Conservation (phyloP, 2,797 vertebrate species). For the Diplodus sargus region DNA sequence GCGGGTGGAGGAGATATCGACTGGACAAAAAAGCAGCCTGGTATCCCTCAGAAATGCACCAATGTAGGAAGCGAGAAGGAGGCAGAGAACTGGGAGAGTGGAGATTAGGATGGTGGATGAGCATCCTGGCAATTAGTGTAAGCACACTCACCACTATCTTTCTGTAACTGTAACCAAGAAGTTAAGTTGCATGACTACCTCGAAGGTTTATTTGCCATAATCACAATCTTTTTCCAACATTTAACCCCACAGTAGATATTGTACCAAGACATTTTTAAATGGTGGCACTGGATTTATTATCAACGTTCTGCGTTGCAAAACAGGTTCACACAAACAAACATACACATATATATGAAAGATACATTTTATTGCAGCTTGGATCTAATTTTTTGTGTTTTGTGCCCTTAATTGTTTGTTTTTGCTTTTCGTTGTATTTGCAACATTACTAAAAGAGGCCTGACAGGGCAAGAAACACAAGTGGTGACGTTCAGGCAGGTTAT, state of each 20-base stretch:
- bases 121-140: background rate
- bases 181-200: background rate
- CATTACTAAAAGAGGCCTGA: background rate
- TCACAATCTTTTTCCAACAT: background rate
- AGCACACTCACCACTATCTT: background rate
- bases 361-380: background rate
- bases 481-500: background rate
- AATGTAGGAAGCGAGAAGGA: background rate
- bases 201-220: background rate
- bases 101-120: background rate
- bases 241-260: background rate
- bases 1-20: constrained; percentile 4
- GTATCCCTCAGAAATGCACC: background rate
- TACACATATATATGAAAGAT: background rate
- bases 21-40: constrained; percentile 11
- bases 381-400: background rate
- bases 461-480: background rate
- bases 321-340: background rate
- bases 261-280: too few species aligned
- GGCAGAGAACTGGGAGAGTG: background rate
- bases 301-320: background rate
- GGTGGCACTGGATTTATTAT: too few species aligned
- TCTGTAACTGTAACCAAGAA: background rate
- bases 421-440: background rate
- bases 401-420: background rate